Conservation (phyloP, 2,888 invertebrate species). For the Adelphocoris suturalis region DNA sequence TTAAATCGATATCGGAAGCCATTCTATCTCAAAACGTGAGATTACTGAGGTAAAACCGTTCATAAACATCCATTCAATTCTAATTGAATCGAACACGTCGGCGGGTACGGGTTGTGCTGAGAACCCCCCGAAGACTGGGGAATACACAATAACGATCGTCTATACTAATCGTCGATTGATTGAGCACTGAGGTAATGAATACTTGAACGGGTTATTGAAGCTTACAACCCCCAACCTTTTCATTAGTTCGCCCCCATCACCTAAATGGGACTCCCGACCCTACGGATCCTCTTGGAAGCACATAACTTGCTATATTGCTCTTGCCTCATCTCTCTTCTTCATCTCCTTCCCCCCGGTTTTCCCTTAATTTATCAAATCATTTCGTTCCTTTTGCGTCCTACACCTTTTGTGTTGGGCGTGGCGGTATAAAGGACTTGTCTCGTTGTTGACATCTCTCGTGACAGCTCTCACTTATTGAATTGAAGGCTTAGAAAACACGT, state of each 20-base stretch:
- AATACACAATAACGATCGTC: constrained; percentile 16
- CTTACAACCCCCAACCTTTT: constrained; percentile 63
- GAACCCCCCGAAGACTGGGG: background rate
- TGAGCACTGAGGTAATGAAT: constrained; percentile 60
- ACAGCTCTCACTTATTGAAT: constrained; percentile 1
- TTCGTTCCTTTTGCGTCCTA: background rate
- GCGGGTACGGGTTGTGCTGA: background rate
- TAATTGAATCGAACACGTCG: constrained; percentile 23
- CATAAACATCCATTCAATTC: constrained; percentile 34
- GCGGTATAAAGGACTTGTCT: background rate
- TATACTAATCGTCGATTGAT: constrained; percentile 57
- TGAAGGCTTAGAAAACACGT: background rate
- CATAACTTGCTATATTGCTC: constrained; percentile 47
- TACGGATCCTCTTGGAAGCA: constrained; percentile 2
- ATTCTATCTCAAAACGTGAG: background rate
- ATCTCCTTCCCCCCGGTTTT: background rate
- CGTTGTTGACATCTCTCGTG: constrained; percentile 30
- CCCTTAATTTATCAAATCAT: constrained; percentile 54
- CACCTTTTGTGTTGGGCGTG: constrained; percentile 30
- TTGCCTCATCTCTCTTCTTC: background rate
- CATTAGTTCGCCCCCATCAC: constrained; percentile 58
- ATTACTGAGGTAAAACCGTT: constrained; percentile 15
- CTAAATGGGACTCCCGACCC: constrained; percentile 46
- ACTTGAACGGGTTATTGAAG: constrained; percentile 65
- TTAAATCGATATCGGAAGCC: no score